Evolutionary conservation across 2,888 invertebrate genomes (phyloP), one percentile per base, ranked within the genome.

Genomic region (Hypomecis atomaria): DNA sequence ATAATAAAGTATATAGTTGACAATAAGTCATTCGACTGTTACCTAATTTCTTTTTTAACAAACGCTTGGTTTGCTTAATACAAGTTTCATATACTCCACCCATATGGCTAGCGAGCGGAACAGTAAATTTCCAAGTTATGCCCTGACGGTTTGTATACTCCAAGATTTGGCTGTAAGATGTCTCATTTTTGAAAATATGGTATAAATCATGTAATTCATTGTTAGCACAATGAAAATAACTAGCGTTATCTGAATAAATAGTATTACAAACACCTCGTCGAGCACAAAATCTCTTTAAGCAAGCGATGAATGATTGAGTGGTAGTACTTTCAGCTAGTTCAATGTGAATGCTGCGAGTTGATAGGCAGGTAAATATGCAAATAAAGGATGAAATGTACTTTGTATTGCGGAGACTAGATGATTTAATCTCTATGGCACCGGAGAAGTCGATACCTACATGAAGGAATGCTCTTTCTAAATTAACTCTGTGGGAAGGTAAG

Each of bases 161-260:
- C 4, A 62, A 13, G n/a, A 62, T 62, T 10, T 62, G 6, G 34
- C 62, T 58, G 38, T 62, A 58, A 34, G 50, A 49, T 13, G 36
- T 38, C 11, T 62, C 45, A 43, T 45, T 13, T 13, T 52, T 62
- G 9, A 63, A 63, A 42, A 63, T 36, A 23, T 48, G 54, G 43
- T 63, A 63, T n/a, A 63, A 11, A 2, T 58, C 58, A 48, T 63
- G 48, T 54, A 63, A 37, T 37, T 53, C 42, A 33, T 58, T 43
- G 23, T 54, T 40, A 36, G 62, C 33, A 48, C 58, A 52, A 23
- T 48, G 52, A 54, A 63, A 63, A 58, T 63, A 52, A 10, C 40
- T 58, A 7, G 62, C 62, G 40, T 63, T 63, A 42, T 63, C 62
- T 9, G 62, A 53, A n/a, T 33, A 13, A 9, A 53, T 42, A 6